Conservation (phyloP, 2,888 invertebrate genomes). For the Caradrina kadenii region DNA sequence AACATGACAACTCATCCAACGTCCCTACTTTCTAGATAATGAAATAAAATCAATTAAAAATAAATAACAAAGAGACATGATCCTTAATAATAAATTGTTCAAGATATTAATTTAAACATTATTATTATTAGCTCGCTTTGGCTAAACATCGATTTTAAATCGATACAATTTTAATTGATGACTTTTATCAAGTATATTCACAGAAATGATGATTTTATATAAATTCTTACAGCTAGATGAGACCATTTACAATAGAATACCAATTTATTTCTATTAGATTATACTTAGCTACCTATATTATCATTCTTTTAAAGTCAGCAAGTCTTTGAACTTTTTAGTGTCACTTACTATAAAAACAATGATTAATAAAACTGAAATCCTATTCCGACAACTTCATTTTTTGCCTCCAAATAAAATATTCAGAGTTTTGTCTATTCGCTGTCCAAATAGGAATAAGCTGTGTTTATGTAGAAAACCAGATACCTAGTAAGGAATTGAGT, state of each 20-base stretch:
- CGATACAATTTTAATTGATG: conserved; percentile 51
- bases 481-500: conserved; percentile 32
- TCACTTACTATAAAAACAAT: conserved; percentile 31
- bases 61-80: conserved; percentile 59
- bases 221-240: conserved; percentile 63
- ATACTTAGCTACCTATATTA: conserved; percentile 59
- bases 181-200: conserved; percentile 49
- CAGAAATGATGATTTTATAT: conserved; percentile 44
- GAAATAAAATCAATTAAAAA: conserved; percentile 48
- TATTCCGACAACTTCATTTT: neutral
- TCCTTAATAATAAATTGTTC: conserved; percentile 52
- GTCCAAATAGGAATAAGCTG: conserved; percentile 2
- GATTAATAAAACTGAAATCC: conserved; percentile 31
- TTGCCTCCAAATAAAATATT: neutral
- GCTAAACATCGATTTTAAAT: conserved; percentile 62
- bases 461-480: conserved; percentile 21
- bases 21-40: conserved; percentile 4
- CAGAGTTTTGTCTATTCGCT: neutral
- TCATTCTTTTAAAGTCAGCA: conserved; percentile 47
- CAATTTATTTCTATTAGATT: conserved; percentile 55
- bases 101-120: conserved; percentile 40
- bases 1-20: neutral
- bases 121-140: conserved; percentile 57
- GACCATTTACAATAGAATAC: conserved; percentile 66
- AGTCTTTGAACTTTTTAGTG: conserved; percentile 60